phyloP scores from a whole-genome alignment of 2,888 invertebrate genomes.

The Chorisops tibialis region DNA sequence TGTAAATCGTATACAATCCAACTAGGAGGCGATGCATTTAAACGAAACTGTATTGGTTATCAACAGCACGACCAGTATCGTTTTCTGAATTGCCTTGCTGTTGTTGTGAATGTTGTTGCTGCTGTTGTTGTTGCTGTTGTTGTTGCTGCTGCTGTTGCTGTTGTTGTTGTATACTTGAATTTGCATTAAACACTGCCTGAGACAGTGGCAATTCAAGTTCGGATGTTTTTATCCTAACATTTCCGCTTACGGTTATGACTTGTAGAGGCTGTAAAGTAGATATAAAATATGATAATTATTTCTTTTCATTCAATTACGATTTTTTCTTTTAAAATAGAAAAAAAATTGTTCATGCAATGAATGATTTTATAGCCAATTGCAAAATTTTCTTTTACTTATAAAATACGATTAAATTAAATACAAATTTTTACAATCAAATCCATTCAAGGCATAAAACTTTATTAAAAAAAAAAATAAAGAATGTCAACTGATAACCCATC shows the following conservation, averaged over 20 bases:
- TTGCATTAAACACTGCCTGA: constrained; percentile 34
- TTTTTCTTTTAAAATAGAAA: not conserved
- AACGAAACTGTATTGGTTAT: constrained; percentile 80
- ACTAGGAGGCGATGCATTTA: constrained; percentile 42
- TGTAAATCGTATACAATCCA: constrained; percentile 13
- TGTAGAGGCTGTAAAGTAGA: constrained; percentile 49
- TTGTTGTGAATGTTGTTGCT: constrained; percentile 30
- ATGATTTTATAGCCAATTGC: constrained; percentile 21
- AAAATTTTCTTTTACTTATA: no score
- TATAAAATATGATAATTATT: not conserved
- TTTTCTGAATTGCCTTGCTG: constrained; percentile 31
- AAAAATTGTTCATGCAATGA: constrained; percentile 14
- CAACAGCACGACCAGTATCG: constrained; percentile 62
- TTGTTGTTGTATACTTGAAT: constrained; percentile 36
- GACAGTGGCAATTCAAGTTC: constrained; percentile 51
- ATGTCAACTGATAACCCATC: no score
- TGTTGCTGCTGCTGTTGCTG: constrained; percentile 36
- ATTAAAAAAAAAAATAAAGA: no score
- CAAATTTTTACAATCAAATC: not conserved
- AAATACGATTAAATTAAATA: not conserved
- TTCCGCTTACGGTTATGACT: constrained; percentile 52
- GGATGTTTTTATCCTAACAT: constrained; percentile 52
- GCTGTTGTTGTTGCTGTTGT: constrained; percentile 50
- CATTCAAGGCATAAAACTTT: constrained; percentile 11
- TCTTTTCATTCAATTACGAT: no score